Evolutionary conservation across 2,797 vertebrate genomes (phyloP).

Genomic region (Danionella dracula): DNA sequence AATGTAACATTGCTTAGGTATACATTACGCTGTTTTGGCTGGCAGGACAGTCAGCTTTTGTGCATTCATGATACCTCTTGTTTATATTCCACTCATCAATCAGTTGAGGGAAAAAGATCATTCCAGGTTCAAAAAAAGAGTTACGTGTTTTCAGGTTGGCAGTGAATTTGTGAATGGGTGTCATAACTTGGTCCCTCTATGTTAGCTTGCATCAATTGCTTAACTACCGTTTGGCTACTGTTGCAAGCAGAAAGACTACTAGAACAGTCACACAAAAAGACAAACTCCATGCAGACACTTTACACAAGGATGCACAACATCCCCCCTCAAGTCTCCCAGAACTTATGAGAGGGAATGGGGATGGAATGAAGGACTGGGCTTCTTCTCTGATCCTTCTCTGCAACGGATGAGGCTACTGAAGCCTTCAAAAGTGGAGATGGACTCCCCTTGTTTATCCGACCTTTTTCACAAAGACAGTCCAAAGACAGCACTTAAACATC

Average conservation of each 20-base stretch:
- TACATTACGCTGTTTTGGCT: slow-evolving; percentile 21
- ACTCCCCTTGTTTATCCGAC: slow-evolving; percentile 16
- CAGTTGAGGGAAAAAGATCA: slow-evolving; percentile 15
- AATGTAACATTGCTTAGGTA: slow-evolving; percentile 37
- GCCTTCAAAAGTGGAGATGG: slow-evolving; percentile 25
- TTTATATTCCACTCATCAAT: not conserved
- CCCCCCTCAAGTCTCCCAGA: slow-evolving; percentile 12
- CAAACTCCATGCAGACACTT: slow-evolving; percentile 67
- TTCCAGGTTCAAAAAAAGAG: slow-evolving; percentile 1
- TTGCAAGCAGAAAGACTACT: slow-evolving; percentile 62
- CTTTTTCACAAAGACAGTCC: slow-evolving; percentile 4
- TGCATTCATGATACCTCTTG: not conserved
- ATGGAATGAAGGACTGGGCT: slow-evolving; percentile 28
- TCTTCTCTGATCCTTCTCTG: slow-evolving; percentile 20
- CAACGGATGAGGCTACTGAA: slow-evolving; percentile 5
- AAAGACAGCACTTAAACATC: slow-evolving; percentile 75
- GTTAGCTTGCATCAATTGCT: slow-evolving; percentile 54
- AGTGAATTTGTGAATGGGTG: slow-evolving; percentile 38
- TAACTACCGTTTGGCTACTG: slow-evolving; percentile 71
- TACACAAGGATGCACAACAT: slow-evolving; percentile 39
- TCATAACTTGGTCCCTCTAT: slow-evolving; percentile 51
- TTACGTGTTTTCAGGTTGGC: slow-evolving; percentile 21
- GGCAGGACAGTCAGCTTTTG: slow-evolving; percentile 41
- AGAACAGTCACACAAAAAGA: slow-evolving; percentile 54
- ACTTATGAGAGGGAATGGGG: slow-evolving; percentile 5